Conservation (phyloP, 2,797 vertebrate species). For the Sarcophilus harrisii region DNA sequence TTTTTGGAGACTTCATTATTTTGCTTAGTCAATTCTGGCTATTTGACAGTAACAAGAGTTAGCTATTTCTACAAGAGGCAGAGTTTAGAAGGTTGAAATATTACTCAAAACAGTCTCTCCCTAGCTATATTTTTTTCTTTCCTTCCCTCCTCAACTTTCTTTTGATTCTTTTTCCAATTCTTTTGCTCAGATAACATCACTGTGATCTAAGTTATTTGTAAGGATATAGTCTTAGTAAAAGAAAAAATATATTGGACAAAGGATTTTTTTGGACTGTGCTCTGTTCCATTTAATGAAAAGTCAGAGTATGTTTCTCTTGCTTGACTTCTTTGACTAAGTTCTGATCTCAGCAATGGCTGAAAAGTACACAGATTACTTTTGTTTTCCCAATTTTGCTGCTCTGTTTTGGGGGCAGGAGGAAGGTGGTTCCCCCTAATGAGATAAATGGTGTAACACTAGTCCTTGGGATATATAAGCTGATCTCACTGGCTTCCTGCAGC, state of each 20-base stretch:
- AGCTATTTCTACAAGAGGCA: slow-evolving; percentile 63
- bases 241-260: slow-evolving; percentile 58
- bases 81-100: slow-evolving; percentile 47
- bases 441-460: slow-evolving; percentile 74
- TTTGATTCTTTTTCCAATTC: slow-evolving; percentile 59
- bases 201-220: slow-evolving; percentile 57
- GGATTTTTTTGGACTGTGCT: slow-evolving; percentile 46
- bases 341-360: slow-evolving; percentile 59
- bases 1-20: slow-evolving; percentile 27
- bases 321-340: slow-evolving; percentile 17
- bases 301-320: slow-evolving; percentile 11
- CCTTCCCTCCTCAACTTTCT: slow-evolving; percentile 14
- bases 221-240: slow-evolving; percentile 38
- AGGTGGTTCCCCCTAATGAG: slow-evolving; percentile 64
- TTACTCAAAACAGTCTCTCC: slow-evolving; percentile 36
- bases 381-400: slow-evolving; percentile 65
- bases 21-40: slow-evolving; percentile 40
- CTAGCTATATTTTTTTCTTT: slow-evolving; percentile 16
- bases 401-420: slow-evolving; percentile 59
- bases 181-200: slow-evolving; percentile 62
- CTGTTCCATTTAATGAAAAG: slow-evolving; percentile 47
- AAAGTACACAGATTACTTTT: slow-evolving; percentile 38
- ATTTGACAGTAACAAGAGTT: slow-evolving; percentile 26
- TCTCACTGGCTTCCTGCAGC: slow-evolving; percentile 69
- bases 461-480: slow-evolving; percentile 72